Percentiles rank a stretch among this genome's conserved stretches.
Conservation (phyloP, 2,888 invertebrate species). For the Calliopum simillimum region DNA sequence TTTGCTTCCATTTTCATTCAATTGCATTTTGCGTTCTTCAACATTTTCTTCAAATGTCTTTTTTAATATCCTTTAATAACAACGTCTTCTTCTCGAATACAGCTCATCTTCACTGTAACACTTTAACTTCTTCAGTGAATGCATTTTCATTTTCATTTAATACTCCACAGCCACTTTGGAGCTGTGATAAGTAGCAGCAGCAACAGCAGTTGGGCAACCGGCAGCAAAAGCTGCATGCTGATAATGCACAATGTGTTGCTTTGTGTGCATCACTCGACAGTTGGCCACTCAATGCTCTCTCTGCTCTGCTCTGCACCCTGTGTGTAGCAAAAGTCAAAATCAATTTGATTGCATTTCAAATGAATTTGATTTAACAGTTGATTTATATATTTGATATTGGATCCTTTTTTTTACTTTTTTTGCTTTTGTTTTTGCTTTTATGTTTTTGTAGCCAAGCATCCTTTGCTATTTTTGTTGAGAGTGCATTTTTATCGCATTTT, state of each 20-base stretch:
- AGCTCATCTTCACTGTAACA: neutral
- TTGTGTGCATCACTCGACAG: neutral
- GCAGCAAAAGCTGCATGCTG: neutral
- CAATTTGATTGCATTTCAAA: slow-evolving; percentile 30
- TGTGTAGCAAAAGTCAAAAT: slow-evolving; percentile 22
- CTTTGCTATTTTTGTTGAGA: no score
- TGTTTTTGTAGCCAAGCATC: no score
- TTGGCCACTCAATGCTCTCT: neutral
- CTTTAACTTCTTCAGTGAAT: neutral
- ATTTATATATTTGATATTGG: neutral
- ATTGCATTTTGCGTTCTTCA: no score
- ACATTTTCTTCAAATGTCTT: neutral
- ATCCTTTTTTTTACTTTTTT: no score
- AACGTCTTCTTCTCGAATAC: no score
- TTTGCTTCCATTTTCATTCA: no score
- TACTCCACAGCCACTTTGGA: neutral
- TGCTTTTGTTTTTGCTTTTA: no score
- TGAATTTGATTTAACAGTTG: slow-evolving; percentile 10
- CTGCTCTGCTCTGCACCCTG: neutral
- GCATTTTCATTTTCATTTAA: no score
- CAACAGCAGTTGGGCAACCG: neutral
- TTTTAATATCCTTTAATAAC: slow-evolving; percentile 23
- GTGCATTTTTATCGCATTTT: no score
- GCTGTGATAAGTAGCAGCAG: neutral
- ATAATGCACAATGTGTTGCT: no score